These are phyloP conservation scores for Ammodytes dubius DNA, from an alignment of 2,113 vertebrate genomes.

Conservation along the genomic window DNA sequence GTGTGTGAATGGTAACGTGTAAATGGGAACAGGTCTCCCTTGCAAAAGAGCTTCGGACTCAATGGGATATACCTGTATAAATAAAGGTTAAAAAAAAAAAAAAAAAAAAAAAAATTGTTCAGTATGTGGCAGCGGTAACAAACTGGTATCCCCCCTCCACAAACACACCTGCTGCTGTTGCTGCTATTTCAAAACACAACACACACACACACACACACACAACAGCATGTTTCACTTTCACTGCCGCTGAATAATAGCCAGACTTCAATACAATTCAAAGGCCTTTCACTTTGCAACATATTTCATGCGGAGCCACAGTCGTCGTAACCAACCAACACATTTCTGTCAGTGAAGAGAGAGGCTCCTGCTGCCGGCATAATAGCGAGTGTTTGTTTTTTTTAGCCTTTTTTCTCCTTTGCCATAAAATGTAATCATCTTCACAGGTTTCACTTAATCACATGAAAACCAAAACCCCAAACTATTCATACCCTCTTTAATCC, in stretches of 20 bases:
- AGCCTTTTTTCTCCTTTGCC: slow-evolving; percentile 49
- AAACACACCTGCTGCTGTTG: slow-evolving; percentile 51
- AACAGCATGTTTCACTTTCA: slow-evolving; percentile 5
- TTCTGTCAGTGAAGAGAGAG: slow-evolving; percentile 31
- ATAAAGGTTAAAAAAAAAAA: no score
- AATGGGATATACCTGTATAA: no score
- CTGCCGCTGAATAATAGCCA: slow-evolving; percentile 36
- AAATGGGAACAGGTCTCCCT: no score
- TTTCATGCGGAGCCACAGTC: slow-evolving; percentile 24
- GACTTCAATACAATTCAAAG: slow-evolving; percentile 37
- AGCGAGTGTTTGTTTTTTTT: slow-evolving; percentile 51
- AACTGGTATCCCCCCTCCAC: slow-evolving; percentile 13
- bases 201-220: not conserved
- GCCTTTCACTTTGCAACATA: slow-evolving; percentile 36
- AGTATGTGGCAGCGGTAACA: no score
- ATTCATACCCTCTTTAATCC: slow-evolving; percentile 74
- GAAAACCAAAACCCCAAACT: slow-evolving; percentile 74
- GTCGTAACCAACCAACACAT: slow-evolving; percentile 27
- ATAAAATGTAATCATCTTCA: slow-evolving; percentile 71
- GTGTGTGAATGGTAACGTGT: no score
- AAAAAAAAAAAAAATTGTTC: no score
- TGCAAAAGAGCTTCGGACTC: no score
- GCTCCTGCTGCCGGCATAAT: slow-evolving; percentile 31
- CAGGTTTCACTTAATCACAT: slow-evolving; percentile 76
- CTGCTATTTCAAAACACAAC: slow-evolving; percentile 25